Conservation (phyloP, 2,888 invertebrate species). For the Apodemia zela region DNA sequence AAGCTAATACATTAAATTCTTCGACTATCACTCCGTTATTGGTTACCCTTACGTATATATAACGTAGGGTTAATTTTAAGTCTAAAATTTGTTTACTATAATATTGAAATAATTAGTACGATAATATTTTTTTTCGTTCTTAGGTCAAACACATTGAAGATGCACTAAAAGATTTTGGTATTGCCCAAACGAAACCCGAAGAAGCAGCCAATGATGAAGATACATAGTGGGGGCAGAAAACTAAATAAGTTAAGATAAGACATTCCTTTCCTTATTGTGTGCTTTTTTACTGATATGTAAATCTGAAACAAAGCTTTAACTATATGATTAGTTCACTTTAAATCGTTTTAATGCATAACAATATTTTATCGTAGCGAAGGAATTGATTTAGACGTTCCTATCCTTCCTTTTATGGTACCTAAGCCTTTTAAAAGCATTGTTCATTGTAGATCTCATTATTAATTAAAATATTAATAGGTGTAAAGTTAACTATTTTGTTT, state of each 20-base stretch:
- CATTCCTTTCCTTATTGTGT: slow-evolving; percentile 18
- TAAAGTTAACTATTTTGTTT: background rate
- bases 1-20: no score
- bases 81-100: no score
- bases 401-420: background rate
- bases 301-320: slow-evolving; percentile 12
- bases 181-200: slow-evolving; percentile 67
- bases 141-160: slow-evolving; percentile 84
- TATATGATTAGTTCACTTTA: slow-evolving; percentile 10
- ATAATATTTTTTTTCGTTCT: slow-evolving; percentile 19
- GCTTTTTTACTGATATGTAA: slow-evolving; percentile 9
- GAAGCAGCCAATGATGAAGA: slow-evolving; percentile 51
- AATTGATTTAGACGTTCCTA: slow-evolving; percentile 2
- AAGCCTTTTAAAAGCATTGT: slow-evolving; percentile 2
- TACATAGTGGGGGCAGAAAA: slow-evolving; percentile 44
- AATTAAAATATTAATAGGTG: background rate
- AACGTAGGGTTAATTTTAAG: no score
- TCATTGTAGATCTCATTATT: background rate
- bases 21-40: no score
- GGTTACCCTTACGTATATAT: no score
- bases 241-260: slow-evolving; percentile 8
- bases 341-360: slow-evolving; percentile 8
- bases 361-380: background rate
- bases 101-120: no score
- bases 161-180: slow-evolving; percentile 82